Evolutionary conservation across 2,888 invertebrate species (phyloP).

Genomic region (Folsomia manolachei): DNA sequence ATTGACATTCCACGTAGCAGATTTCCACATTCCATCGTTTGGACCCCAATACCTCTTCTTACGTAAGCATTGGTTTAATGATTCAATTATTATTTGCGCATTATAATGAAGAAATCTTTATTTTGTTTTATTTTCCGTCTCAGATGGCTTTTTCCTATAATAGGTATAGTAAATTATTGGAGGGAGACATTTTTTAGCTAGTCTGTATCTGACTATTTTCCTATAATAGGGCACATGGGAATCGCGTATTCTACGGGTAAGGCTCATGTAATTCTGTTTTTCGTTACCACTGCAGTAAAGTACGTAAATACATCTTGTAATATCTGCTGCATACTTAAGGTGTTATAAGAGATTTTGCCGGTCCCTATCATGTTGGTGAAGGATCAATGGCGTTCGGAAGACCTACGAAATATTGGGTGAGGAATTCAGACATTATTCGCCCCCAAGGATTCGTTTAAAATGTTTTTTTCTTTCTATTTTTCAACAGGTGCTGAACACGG

Average conservation of each 20-base stretch:
- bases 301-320: background rate
- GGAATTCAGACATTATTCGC: background rate
- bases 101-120: too few species aligned
- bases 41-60: constrained; percentile 91
- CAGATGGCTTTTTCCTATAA: constrained; percentile 92
- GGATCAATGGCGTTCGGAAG: constrained; percentile 86
- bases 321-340: constrained; percentile 57
- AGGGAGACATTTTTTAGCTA: too few species aligned
- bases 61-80: too few species aligned
- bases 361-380: constrained; percentile 91
- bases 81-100: too few species aligned
- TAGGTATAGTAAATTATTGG: too few species aligned
- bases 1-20: constrained; percentile 56
- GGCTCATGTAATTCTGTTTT: too few species aligned
- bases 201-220: too few species aligned
- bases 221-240: constrained; percentile 98
- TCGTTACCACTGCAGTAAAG: too few species aligned
- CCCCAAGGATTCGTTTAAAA: background rate
- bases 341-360: constrained; percentile 95
- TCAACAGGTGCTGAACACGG: background rate
- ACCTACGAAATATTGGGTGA: constrained; percentile 81
- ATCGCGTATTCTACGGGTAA: constrained; percentile 73
- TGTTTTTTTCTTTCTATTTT: background rate
- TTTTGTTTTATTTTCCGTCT: too few species aligned
- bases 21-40: constrained; percentile 89